phyloP scores from a whole-genome alignment of 2,113 vertebrate genomes.

The Leptobrachium ailaonicum region DNA sequence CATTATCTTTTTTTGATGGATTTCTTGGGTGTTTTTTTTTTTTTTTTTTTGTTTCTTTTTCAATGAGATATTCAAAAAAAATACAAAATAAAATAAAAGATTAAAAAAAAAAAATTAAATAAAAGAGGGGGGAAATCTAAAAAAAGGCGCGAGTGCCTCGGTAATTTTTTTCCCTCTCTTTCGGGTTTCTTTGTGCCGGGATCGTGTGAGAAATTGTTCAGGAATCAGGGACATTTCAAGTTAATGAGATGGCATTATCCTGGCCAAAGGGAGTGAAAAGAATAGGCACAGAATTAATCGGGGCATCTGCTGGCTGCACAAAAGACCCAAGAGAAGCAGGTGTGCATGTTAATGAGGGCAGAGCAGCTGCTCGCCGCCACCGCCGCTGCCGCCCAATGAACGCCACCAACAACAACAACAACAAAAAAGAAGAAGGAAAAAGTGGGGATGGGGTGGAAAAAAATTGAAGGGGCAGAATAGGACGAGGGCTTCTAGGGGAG shows the following conservation, averaged over 20 bases:
- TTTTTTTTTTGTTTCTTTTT: no score
- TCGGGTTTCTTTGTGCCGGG: conserved; percentile 44
- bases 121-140: no score
- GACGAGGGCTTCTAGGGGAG: conserved; percentile 52
- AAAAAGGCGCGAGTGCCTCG: no score
- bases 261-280: conserved; percentile 57
- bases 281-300: conserved; percentile 68
- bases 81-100: no score
- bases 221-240: conserved; percentile 55
- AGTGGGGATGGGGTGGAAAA: not conserved
- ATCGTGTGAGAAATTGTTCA: conserved; percentile 58
- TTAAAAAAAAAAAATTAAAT: no score
- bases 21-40: no score
- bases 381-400: conserved; percentile 52
- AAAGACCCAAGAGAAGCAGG: conserved; percentile 83
- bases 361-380: conserved; percentile 74
- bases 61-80: no score
- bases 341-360: conserved; percentile 84
- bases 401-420: conserved; percentile 46
- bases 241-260: conserved; percentile 57
- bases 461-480: conserved; percentile 27
- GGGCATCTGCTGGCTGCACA: conserved; percentile 72
- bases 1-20: no score
- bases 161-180: conserved; percentile 9
- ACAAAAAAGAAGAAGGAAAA: no score